Conservation (phyloP, 2,888 invertebrate genomes). For the Xanthia togata region DNA sequence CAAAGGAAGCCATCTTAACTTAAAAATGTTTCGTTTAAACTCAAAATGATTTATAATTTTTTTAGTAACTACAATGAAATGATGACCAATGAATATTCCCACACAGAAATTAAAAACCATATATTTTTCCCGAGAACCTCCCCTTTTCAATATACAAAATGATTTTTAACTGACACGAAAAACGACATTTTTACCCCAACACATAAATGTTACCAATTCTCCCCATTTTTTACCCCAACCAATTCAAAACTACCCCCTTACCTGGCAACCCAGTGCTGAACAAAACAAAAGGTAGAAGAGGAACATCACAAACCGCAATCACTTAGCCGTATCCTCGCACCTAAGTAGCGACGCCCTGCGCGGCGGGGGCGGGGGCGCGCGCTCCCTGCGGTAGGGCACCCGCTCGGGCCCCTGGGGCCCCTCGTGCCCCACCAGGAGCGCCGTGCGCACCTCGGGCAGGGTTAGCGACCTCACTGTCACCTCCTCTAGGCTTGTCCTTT, state of each 20-base stretch:
- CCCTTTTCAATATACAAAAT: neutral
- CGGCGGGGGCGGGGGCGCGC: conserved; percentile 84
- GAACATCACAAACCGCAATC: conserved; percentile 77
- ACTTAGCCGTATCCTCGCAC: conserved; percentile 78
- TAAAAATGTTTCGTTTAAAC: neutral
- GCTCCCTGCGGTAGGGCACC: conserved; percentile 74
- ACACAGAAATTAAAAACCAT: neutral
- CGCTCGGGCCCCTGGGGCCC: conserved; percentile 63
- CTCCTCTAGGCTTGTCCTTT: conserved; percentile 83
- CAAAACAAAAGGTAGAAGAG: conserved; percentile 34
- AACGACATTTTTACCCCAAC: conserved; percentile 1
- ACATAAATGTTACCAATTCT: neutral
- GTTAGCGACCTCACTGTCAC: conserved; percentile 82
- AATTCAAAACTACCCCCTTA: neutral
- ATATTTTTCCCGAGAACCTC: neutral
- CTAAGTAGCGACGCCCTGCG: conserved; percentile 81
- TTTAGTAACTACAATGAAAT: conserved; percentile 31
- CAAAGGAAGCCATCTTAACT: neutral
- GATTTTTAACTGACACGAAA: neutral
- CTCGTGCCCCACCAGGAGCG: conserved; percentile 75
- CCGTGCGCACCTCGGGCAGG: conserved; percentile 84
- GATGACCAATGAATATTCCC: neutral
- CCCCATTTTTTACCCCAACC: neutral
- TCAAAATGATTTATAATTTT: neutral
- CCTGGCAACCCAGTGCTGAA: conserved; percentile 57